Evolutionary conservation across 2,797 vertebrate genomes (phyloP).

Genomic region (Chelon labrosus): DNA sequence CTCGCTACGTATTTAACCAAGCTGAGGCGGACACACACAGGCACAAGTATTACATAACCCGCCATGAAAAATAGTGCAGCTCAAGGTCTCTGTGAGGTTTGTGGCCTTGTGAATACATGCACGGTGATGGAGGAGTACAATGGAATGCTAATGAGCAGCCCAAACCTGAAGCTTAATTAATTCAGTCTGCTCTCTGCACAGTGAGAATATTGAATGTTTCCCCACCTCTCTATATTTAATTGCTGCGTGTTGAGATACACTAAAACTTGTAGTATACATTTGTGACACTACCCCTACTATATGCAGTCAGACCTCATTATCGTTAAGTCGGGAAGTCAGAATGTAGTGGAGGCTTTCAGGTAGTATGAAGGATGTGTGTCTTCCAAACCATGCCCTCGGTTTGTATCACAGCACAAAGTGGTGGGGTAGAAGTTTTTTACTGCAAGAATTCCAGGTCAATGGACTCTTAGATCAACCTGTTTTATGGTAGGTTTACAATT

Average conservation of each 20-base stretch:
- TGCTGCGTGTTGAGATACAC: conserved; percentile 18
- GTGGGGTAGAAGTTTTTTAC: no score
- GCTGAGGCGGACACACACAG: conserved; percentile 10
- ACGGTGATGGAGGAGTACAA: conserved; percentile 32
- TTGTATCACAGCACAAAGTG: no score
- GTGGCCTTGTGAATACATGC: conserved; percentile 28
- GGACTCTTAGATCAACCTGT: no score
- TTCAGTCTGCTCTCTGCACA: conserved; percentile 34
- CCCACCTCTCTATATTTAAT: conserved; percentile 20
- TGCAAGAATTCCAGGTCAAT: no score
- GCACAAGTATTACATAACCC: conserved; percentile 38
- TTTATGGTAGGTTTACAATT: no score
- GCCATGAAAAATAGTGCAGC: conserved; percentile 14
- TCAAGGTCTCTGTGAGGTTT: conserved; percentile 44
- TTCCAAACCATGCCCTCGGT: background rate
- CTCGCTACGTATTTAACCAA: conserved; percentile 19
- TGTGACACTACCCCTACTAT: background rate
- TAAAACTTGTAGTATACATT: conserved; percentile 3
- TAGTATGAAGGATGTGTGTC: background rate
- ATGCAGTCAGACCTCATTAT: conserved; percentile 4
- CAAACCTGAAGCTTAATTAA: conserved; percentile 33
- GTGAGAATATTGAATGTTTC: conserved; percentile 40
- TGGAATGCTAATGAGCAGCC: conserved; percentile 51
- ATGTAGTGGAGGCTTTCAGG: background rate
- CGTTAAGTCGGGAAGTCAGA: conserved; percentile 2